Percentiles rank a stretch among this genome's conserved stretches.
phyloP scores from a whole-genome alignment of 2,888 invertebrate species.

The Caenorhabditis sulstoni region DNA sequence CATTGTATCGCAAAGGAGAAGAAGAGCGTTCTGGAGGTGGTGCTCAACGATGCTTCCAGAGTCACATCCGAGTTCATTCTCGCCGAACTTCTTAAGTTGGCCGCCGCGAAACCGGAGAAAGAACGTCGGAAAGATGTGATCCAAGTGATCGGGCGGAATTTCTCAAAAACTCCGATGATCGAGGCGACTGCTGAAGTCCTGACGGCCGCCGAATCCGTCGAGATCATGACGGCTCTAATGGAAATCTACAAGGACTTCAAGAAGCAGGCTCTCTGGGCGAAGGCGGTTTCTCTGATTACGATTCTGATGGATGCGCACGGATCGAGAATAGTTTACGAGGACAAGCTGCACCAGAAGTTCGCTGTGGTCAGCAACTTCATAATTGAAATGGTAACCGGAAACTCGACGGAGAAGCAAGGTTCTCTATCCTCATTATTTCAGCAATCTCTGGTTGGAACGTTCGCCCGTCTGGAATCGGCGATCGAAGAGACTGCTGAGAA shows the following conservation, averaged over 20 bases:
- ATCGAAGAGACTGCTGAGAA: constrained; percentile 27
- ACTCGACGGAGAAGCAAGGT: too few relatives aligned
- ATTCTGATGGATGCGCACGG: constrained; percentile 58
- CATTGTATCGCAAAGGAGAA: constrained; percentile 37
- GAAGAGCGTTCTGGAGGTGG: constrained; percentile 24
- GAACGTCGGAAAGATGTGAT: background rate
- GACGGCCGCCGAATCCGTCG: constrained; percentile 34
- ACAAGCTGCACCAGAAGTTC: constrained; percentile 47
- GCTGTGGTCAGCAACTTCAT: constrained; percentile 51
- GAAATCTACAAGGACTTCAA: constrained; percentile 46
- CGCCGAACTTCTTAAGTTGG: constrained; percentile 44
- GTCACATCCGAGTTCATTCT: constrained; percentile 49
- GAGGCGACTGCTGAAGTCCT: constrained; percentile 37
- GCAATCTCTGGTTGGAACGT: constrained; percentile 57
- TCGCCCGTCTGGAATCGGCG: constrained; percentile 33
- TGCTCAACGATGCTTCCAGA: constrained; percentile 22
- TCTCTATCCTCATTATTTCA: too few relatives aligned
- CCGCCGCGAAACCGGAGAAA: background rate
- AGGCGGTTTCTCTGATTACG: constrained; percentile 45
- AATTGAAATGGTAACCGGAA: constrained; percentile 52
- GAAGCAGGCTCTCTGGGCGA: constrained; percentile 9
- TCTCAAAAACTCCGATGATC: constrained; percentile 39
- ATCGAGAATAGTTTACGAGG: constrained; percentile 50
- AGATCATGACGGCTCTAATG: constrained; percentile 32
- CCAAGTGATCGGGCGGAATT: constrained; percentile 38